Percentiles rank a stretch among this genome's conserved stretches.
Evolutionary conservation across 2,113 vertebrate genomes (phyloP).

Genomic region (Tichodroma muraria): DNA sequence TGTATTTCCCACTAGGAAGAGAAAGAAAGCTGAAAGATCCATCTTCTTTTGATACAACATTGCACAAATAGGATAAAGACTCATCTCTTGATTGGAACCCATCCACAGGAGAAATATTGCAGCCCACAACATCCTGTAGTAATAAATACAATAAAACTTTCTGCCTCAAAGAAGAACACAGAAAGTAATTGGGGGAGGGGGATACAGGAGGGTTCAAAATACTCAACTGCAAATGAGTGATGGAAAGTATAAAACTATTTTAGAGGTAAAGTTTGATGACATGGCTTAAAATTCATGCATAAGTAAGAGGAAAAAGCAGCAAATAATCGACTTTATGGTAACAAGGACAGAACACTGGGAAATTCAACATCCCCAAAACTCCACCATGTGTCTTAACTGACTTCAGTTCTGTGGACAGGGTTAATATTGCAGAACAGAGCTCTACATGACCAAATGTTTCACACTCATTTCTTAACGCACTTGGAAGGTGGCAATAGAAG

Average conservation of each 20-base stretch:
- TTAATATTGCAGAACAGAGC: background rate
- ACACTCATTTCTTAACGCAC: background rate
- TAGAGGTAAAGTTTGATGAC: background rate
- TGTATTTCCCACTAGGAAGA: conserved; percentile 89
- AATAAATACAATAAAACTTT: background rate
- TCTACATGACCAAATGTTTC: background rate
- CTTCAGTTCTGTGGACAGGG: background rate
- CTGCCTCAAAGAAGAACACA: background rate
- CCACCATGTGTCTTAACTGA: background rate
- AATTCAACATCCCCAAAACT: background rate
- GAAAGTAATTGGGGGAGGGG: background rate
- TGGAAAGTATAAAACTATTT: background rate
- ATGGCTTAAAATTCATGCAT: background rate
- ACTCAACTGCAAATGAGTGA: background rate
- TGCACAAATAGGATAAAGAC: conserved; percentile 84
- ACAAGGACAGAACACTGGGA: background rate
- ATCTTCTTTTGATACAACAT: conserved; percentile 84
- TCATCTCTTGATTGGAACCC: conserved; percentile 79
- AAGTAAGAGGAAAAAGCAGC: background rate
- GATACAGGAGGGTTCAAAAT: background rate
- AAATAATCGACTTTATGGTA: background rate
- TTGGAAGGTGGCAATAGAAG: background rate
- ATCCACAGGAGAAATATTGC: conserved; percentile 81
- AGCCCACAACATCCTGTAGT: conserved; percentile 83
- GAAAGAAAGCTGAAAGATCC: conserved; percentile 88